A percentile compares a stretch with the other conserved stretches of the same genome.
Conservation (phyloP, 2,113 vertebrate species). For the Megaceryle maxima region DNA sequence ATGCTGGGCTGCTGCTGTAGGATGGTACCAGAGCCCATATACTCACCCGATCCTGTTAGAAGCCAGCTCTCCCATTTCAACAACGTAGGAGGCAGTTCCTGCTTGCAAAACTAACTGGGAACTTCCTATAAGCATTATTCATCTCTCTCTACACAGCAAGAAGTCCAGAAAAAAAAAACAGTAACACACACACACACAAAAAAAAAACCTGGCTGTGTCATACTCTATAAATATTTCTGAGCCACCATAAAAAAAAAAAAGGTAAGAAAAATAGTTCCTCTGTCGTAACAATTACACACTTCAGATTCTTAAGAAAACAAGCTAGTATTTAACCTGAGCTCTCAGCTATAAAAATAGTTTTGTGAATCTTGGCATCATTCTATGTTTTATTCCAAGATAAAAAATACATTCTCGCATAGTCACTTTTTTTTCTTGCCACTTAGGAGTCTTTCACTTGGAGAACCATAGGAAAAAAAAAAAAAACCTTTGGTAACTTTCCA, state of each 20-base stretch:
- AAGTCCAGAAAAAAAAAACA: not conserved
- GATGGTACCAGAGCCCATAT: too few relatives aligned
- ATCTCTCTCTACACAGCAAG: slow-evolving; percentile 2
- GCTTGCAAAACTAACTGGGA: not conserved
- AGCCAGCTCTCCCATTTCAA: not conserved
- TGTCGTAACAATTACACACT: not conserved
- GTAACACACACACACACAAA: too few relatives aligned
- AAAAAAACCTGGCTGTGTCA: not conserved
- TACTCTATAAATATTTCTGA: slow-evolving; percentile 32
- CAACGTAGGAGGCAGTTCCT: not conserved
- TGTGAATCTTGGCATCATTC: slow-evolving; percentile 16
- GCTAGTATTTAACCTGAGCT: not conserved
- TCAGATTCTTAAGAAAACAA: not conserved
- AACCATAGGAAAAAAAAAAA: not conserved
- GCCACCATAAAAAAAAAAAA: not conserved
- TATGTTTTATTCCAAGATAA: not conserved
- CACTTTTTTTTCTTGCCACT: not conserved
- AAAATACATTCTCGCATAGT: not conserved
- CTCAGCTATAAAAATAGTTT: not conserved
- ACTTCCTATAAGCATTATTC: slow-evolving; percentile 33
- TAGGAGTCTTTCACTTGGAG: not conserved
- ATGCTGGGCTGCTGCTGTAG: not conserved
- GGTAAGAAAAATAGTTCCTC: not conserved
- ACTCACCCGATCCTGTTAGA: too few relatives aligned
- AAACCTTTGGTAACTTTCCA: not conserved